Evolutionary conservation across 2,113 vertebrate species (phyloP), one percentile per base, ranked within the genome.

Genomic region (Emydura subglobosa): DNA sequence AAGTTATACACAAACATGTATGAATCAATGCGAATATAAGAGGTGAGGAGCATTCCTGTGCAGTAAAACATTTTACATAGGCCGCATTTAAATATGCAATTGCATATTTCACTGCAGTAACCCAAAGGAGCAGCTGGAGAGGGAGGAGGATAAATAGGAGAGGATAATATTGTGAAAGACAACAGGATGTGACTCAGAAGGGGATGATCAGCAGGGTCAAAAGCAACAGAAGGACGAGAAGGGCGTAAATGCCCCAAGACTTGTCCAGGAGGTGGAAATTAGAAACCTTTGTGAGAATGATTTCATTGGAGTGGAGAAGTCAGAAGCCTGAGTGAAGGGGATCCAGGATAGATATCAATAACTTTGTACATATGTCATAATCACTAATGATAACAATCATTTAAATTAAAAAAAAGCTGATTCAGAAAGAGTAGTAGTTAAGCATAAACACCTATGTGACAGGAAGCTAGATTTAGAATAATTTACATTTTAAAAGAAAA

Each of bases 401-500:
- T 85, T 94, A 51, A 83, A 92, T 39, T 24, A 5, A n/a, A 54
- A 65, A 65, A 87, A 14, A 6, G 10, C 8, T 17, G 17, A 94
- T 93, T 51, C 59, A 82, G 34, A 53, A 83, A 61, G 39, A 93
- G 88, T 44, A 57, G 12, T 54, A 89, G 34, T 50, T 93, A 96
- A 53, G 44, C 24, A 78, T 47, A 78, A 89, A 89, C 65, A 81
- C 5, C 68, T 54, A 74, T 79, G 65, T 65, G 95, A 87, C 61
- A 88, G 83, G 84, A 95, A 93, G 55, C 10, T 82, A 24, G 57
- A 78, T 86, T 95, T 95, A 91, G 14, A 85, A 61, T 86, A 79
- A 97, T 94, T 94, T 95, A 90, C 86, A 95, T 91, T 95, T 93
- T 91, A 96, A 96, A 97, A 93, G 68, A 10, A 84, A 94, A 83